Conservation (phyloP, 1,140 invertebrate species). For the Microplitis demolitor region DNA sequence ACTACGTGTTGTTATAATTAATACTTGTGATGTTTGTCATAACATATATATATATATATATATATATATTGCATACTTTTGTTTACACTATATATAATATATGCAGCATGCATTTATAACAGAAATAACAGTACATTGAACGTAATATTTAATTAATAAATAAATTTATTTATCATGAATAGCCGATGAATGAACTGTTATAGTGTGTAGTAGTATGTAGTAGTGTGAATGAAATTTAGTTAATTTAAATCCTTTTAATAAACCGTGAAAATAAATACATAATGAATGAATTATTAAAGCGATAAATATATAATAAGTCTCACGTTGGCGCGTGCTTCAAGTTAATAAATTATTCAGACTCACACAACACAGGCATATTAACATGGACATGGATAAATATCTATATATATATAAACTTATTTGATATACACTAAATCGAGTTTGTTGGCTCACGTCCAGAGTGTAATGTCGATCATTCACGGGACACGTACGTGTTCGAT, state of each 20-base stretch:
- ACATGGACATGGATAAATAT: conserved; percentile 8
- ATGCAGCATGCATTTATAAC: too few relatives aligned
- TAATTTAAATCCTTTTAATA: too few relatives aligned
- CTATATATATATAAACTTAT: background rate
- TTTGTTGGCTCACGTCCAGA: conserved; percentile 4
- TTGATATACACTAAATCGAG: background rate
- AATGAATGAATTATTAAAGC: background rate
- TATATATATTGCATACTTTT: too few relatives aligned
- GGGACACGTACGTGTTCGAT: background rate
- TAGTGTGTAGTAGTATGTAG: background rate
- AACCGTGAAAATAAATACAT: conserved; percentile 4
- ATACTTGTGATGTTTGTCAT: too few relatives aligned
- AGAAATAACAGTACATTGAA: too few relatives aligned
- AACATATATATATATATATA: too few relatives aligned
- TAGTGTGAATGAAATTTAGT: background rate
- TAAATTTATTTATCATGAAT: background rate
- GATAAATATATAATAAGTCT: conserved; percentile 5
- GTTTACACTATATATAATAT: too few relatives aligned
- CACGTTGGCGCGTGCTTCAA: background rate
- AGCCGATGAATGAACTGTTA: background rate
- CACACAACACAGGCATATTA: conserved; percentile 21
- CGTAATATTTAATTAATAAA: too few relatives aligned
- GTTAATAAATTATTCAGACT: conserved; percentile 12
- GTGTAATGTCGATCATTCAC: background rate
- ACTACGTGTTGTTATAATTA: too few relatives aligned